Evolutionary conservation across 2,797 vertebrate genomes (phyloP), one percentile per base, ranked within the genome.

Genomic region (Acanthiza pusilla): DNA sequence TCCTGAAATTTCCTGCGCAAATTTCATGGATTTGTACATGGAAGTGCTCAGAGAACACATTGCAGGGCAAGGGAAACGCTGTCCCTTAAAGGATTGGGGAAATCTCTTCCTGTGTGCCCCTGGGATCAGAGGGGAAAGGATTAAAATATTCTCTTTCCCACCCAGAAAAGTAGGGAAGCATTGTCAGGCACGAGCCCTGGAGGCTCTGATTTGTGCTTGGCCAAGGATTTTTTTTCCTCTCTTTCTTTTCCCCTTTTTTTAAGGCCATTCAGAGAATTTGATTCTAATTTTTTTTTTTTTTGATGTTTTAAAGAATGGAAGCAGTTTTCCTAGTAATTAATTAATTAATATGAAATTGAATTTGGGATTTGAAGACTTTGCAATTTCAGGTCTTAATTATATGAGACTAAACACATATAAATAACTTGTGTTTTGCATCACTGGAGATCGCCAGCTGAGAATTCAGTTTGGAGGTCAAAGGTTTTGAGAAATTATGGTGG

Each of bases 61-160:
- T 40, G 38, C 38, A 38, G 38, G 9, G 11, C 38, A 38, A 38
- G 38, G 38, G 12, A 38, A 38, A 38, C 12, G 38, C 38, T 11
- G 12, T 38, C 38, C 38, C 38, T 13, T 11, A 62, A 58, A 62
- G 43, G 43, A 26, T 12, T 70, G 67, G n/a, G 32, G 40, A 21
- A 9, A 82, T 72, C 58, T 34, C 50, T 45, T 48, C 73, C 74
- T 75, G 25, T 5, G 29, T 45, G 43, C 55, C 45, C 45, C 30
- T 48, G 36, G 73, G 55, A 79, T 47, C n/a, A 76, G 47, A 55
- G 57, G 18, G 30, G 20, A 55, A 74, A 58, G 16, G 20, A 85
- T 85, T 54, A 55, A 81, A 95, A 87, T 21, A 57, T 51, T 26
- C 67, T 40, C 70, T 55, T 91, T 58, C 51, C 60, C 40, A 26